A percentile compares a stretch with the other conserved stretches of the same genome.
Conservation (phyloP, 2,113 vertebrate species). For the Odocoileus hemionus region DNA sequence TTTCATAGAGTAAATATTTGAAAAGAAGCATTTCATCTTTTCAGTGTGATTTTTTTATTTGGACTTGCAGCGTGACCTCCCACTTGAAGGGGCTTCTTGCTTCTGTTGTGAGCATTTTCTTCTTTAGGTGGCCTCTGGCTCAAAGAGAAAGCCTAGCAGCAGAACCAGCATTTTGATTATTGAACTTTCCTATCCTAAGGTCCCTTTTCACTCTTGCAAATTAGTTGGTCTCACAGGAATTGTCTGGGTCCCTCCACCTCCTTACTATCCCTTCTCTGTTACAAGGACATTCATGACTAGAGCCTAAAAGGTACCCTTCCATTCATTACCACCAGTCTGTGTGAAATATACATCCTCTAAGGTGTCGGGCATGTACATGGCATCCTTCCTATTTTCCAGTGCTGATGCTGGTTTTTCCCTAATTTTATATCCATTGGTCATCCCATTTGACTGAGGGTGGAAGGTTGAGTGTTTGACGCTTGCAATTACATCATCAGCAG, state of each 20-base stretch:
- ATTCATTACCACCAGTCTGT: neutral
- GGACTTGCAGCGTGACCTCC: neutral
- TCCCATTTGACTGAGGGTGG: constrained; percentile 45
- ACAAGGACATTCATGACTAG: neutral
- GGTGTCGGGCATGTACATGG: neutral
- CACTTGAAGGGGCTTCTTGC: neutral
- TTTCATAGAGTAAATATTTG: neutral
- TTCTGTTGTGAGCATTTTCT: neutral
- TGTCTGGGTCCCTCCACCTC: neutral
- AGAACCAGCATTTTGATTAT: neutral
- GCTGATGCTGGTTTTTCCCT: constrained; percentile 54
- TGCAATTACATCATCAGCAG: constrained; percentile 65
- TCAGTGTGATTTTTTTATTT: neutral
- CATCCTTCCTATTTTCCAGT: constrained; percentile 63
- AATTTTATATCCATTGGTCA: constrained; percentile 58
- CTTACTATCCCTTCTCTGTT: neutral
- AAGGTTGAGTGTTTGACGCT: constrained; percentile 1
- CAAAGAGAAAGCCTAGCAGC: neutral
- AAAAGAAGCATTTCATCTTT: neutral
- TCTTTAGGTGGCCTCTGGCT: neutral
- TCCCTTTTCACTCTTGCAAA: neutral
- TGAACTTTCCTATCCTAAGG: neutral
- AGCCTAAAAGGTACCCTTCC: neutral
- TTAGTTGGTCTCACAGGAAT: neutral
- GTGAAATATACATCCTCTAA: constrained; percentile 12